These are phyloP conservation scores for Andrena praecox DNA, from an alignment of 2,888 invertebrate genomes.

Conservation along the genomic window DNA sequence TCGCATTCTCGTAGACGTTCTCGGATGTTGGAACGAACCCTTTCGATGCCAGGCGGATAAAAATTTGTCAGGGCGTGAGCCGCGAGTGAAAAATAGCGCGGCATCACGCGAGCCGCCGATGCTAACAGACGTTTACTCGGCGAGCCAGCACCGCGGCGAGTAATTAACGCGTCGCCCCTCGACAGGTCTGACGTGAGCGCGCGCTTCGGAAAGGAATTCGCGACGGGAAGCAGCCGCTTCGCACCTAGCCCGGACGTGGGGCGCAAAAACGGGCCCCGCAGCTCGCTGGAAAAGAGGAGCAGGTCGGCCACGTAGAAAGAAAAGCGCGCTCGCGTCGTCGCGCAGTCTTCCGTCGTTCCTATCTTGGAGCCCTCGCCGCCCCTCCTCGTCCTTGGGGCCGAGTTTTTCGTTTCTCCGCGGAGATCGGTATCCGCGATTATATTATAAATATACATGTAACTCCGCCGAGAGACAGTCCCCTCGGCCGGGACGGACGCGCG, in stretches of 20 bases:
- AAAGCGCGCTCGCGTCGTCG: conserved; percentile 31
- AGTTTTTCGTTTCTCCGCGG: conserved; percentile 62
- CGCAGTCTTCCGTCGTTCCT: conserved; percentile 21
- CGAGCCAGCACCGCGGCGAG: conserved; percentile 35
- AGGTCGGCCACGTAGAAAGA: conserved; percentile 31
- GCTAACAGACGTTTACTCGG: conserved; percentile 29
- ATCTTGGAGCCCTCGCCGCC: conserved; percentile 11
- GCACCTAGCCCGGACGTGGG: conserved; percentile 62
- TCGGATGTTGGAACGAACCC: neutral
- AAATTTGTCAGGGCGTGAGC: conserved; percentile 38
- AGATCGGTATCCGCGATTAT: conserved; percentile 81
- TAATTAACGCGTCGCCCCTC: conserved; percentile 71
- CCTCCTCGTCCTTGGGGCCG: conserved; percentile 52
- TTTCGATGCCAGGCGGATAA: conserved; percentile 48
- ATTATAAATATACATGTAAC: conserved; percentile 80
- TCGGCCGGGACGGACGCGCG: conserved; percentile 30
- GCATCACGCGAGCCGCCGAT: conserved; percentile 55
- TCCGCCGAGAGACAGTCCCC: conserved; percentile 54
- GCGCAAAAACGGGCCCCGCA: conserved; percentile 53
- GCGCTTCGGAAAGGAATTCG: conserved; percentile 69
- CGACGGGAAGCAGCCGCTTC: conserved; percentile 71
- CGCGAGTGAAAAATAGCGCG: conserved; percentile 43
- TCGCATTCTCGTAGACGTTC: neutral
- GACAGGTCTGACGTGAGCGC: conserved; percentile 65
- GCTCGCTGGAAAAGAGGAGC: conserved; percentile 36